phyloP scores from a whole-genome alignment of 1,140 invertebrate genomes.

The Caenorhabditis remanei region DNA sequence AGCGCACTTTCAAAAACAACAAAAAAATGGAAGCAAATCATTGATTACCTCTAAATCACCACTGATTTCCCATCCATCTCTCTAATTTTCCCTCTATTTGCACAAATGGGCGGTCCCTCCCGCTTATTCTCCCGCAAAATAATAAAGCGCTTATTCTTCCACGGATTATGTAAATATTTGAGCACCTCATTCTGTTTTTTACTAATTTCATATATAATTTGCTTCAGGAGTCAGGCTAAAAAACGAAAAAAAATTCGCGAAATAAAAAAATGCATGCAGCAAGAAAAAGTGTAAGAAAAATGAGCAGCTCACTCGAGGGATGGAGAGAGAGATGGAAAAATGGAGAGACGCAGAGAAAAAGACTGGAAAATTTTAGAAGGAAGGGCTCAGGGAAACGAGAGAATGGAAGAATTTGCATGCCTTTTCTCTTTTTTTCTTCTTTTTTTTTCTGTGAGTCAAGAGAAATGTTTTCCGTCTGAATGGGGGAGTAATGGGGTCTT shows the following conservation, averaged over 20 bases:
- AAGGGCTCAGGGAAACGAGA: neutral
- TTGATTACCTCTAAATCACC: too few species aligned
- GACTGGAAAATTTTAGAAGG: too few species aligned
- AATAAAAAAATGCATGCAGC: neutral
- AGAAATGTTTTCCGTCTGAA: neutral
- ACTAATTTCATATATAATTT: conserved; percentile 34
- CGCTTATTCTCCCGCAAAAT: neutral
- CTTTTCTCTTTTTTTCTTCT: neutral
- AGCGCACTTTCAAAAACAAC: too few species aligned
- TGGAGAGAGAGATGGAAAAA: neutral
- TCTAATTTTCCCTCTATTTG: too few species aligned
- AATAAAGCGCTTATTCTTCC: neutral
- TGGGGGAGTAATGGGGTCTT: neutral
- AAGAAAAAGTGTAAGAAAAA: neutral
- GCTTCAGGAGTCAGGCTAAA: neutral
- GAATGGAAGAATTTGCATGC: neutral
- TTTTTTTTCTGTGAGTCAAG: neutral
- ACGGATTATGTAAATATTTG: conserved; percentile 31
- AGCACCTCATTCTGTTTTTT: neutral
- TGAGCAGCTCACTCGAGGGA: neutral
- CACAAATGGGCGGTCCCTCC: neutral
- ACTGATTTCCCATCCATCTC: too few species aligned
- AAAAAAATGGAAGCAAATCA: too few species aligned
- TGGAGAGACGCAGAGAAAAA: too few species aligned
- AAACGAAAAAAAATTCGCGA: neutral